Evolutionary conservation across 92 coral and sea anemone genomes (phyloP).

Genomic region (Zoanthus solanderi): DNA sequence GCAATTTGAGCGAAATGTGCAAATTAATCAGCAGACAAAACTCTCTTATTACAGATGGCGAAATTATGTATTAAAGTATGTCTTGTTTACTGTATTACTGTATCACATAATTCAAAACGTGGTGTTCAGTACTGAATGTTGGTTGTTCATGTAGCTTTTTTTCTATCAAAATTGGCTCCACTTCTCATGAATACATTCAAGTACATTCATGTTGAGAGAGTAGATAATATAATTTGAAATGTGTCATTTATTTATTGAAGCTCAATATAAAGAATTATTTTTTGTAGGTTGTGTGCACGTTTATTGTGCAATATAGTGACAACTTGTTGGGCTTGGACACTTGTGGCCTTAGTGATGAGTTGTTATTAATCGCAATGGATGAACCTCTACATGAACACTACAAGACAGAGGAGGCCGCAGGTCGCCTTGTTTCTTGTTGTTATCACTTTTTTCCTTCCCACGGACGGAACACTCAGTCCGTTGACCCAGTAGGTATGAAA

Average conservation of each 20-base stretch:
- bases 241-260: background rate
- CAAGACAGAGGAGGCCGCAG: constrained; percentile 59
- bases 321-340: constrained; percentile 75
- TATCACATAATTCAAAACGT: too few relatives aligned
- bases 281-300: constrained; percentile 60
- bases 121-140: too few relatives aligned
- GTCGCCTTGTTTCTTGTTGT: constrained; percentile 76
- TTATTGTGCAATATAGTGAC: constrained; percentile 68
- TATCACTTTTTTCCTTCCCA: constrained; percentile 54
- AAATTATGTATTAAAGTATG: too few relatives aligned
- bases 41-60: too few relatives aligned
- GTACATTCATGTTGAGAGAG: too few relatives aligned
- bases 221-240: too few relatives aligned
- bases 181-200: too few relatives aligned
- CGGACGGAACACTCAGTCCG: constrained; percentile 63
- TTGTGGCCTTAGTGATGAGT: constrained; percentile 73
- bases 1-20: too few relatives aligned
- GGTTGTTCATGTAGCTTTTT: background rate
- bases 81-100: too few relatives aligned
- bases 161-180: background rate
- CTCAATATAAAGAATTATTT: background rate
- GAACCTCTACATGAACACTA: constrained; percentile 53
- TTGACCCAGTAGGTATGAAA: constrained; percentile 37
- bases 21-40: too few relatives aligned
- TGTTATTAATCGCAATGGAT: constrained; percentile 57